Evolutionary conservation across 2,888 invertebrate species (phyloP).

Genomic region (Marronus borbonicus): DNA sequence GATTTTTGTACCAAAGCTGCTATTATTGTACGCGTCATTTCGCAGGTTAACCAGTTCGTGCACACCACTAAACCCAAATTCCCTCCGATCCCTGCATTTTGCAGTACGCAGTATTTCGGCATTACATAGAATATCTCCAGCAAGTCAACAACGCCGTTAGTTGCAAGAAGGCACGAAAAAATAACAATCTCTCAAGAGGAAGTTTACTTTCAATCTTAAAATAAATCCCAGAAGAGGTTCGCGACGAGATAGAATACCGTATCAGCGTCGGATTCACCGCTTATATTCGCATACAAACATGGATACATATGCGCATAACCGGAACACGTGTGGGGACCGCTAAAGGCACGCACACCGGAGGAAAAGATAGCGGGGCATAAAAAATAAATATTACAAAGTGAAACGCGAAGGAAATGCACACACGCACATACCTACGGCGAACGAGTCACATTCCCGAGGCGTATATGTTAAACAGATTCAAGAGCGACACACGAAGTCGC

Average conservation of each 20-base stretch:
- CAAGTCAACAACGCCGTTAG: not conserved
- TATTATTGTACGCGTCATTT: too few relatives aligned
- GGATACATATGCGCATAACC: not conserved
- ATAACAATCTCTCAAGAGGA: slow-evolving; percentile 17
- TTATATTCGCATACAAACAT: not conserved
- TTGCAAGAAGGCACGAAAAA: slow-evolving; percentile 5
- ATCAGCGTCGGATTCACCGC: slow-evolving; percentile 16
- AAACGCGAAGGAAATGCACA: slow-evolving; percentile 29
- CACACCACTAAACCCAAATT: not conserved
- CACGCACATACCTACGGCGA: slow-evolving; percentile 8
- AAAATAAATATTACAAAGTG: slow-evolving; percentile 43
- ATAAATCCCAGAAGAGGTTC: slow-evolving; percentile 32
- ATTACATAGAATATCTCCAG: not conserved
- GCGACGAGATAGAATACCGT: slow-evolving; percentile 23
- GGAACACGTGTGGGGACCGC: not conserved
- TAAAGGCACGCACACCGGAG: not conserved
- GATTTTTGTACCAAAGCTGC: too few relatives aligned
- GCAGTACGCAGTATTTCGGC: not conserved
- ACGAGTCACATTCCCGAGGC: slow-evolving; percentile 22
- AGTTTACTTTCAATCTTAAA: slow-evolving; percentile 44
- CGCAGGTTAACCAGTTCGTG: too few relatives aligned
- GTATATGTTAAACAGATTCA: slow-evolving; percentile 40
- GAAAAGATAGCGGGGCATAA: slow-evolving; percentile 16
- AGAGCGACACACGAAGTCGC: not conserved
- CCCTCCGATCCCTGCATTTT: not conserved